Evolutionary conservation across 1,140 invertebrate genomes (phyloP), one percentile per base, ranked within the genome.

Genomic region (Maconellicoccus hirsutus): DNA sequence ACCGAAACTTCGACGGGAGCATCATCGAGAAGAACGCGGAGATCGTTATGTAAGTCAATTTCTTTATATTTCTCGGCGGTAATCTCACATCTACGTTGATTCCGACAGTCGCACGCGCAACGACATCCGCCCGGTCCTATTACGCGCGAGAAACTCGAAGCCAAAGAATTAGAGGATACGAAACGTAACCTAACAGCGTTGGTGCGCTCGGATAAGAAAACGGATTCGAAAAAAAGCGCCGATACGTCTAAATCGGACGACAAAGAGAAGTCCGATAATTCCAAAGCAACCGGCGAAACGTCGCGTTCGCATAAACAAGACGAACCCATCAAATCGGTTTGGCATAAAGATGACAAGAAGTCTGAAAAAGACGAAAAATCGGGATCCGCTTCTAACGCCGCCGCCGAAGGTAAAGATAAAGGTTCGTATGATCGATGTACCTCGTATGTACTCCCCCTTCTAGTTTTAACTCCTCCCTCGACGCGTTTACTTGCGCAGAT

Each of bases 141-240:
- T 1, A 86, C 84, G 1, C 81, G 83, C 71, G 85, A 86, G 63
- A 85, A 85, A 73, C 78, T 86, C 0, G 85, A 85, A 75, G 84
- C 85, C 1, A 83, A 85, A 19, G 85, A 86, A 74, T 74, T 82
- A 19, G 81, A 81, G 61, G 84, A 85, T 29, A 71, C 75, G 69
- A 85, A 84, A 74, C 79, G 84, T 16, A 82, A 79, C 72, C 74
- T 85, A 22, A 84, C 81, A 4, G 80, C 82, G 72, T 74, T 85
- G 29, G 85, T 84, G 72, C 61, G 59, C 70, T 70, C 61, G 39
- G 72, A 73, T 63, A 69, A 70, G 66, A 73, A 73, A 19, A 61
- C 42, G 10, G 42, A 33, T 33, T 33, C 6, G 6, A 7, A 52
- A 52, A 16, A 14, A 23, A 69, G 8, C 27, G 63, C 8, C 8